Percentiles rank a stretch among this genome's conserved stretches.
Evolutionary conservation across 2,113 vertebrate genomes (phyloP).

Genomic region (Brachyistius frenatus): DNA sequence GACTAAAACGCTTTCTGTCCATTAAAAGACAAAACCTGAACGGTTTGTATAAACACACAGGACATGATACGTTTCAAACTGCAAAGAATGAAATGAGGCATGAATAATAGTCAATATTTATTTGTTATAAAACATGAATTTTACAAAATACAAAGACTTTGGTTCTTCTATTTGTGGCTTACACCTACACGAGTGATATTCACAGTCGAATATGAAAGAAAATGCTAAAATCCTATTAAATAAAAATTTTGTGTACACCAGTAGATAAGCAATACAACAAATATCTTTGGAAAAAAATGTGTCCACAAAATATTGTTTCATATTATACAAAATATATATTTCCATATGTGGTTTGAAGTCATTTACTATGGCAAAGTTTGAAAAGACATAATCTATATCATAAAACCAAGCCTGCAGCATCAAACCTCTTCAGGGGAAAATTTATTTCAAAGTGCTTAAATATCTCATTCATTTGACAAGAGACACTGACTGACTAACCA

Average conservation of each 20-base stretch:
- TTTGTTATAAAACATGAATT: conserved; percentile 81
- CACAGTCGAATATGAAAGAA: conserved; percentile 70
- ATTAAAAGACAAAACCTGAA: not conserved
- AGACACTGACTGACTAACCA: conserved; percentile 65
- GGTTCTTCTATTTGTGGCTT: conserved; percentile 74
- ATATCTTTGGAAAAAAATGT: conserved; percentile 62
- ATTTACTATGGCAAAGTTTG: conserved; percentile 56
- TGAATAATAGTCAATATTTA: conserved; percentile 72
- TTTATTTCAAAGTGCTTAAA: conserved; percentile 78
- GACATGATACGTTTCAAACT: not conserved
- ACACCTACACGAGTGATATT: conserved; percentile 68
- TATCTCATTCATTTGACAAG: conserved; percentile 60
- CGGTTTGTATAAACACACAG: not conserved
- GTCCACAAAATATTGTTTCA: conserved; percentile 72
- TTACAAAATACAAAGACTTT: conserved; percentile 82
- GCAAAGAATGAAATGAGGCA: conserved; percentile 27
- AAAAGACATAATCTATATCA: conserved; percentile 49
- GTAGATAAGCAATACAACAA: conserved; percentile 59
- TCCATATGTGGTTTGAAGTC: conserved; percentile 48
- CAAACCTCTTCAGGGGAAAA: conserved; percentile 63
- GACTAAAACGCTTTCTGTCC: not conserved
- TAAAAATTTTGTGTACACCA: conserved; percentile 56
- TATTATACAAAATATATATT: conserved; percentile 65
- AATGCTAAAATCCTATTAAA: conserved; percentile 68
- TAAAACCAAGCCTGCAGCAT: conserved; percentile 65